Evolutionary conservation across 2,797 vertebrate genomes (phyloP).

Genomic region (Dicrostonyx torquatus): DNA sequence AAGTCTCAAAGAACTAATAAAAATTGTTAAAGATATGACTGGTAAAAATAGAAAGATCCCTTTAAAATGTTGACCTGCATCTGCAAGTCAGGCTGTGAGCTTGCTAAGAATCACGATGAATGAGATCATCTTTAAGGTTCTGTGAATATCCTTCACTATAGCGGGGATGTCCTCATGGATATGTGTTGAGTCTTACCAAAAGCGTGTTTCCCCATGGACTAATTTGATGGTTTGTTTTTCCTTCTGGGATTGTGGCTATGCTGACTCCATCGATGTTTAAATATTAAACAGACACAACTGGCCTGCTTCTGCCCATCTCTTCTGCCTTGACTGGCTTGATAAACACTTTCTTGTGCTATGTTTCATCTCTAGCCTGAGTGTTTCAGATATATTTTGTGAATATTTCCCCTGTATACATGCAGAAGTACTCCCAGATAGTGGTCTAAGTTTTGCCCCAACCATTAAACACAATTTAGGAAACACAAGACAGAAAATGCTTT

Average conservation of each 20-base stretch:
- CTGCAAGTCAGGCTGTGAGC: not conserved
- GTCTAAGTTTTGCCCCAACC: not conserved
- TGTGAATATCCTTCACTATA: not conserved
- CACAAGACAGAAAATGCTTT: not conserved
- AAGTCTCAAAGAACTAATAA: not conserved
- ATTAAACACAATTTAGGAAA: not conserved
- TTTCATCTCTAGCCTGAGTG: not conserved
- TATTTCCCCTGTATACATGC: too few species aligned
- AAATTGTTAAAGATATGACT: not conserved
- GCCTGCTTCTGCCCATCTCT: not conserved
- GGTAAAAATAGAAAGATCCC: not conserved
- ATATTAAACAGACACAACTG: not conserved
- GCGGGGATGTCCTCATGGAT: not conserved
- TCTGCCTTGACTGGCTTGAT: not conserved
- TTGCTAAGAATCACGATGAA: not conserved
- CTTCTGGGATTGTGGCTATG: not conserved
- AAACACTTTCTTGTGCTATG: not conserved
- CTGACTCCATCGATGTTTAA: not conserved
- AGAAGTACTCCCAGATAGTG: not conserved
- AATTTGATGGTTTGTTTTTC: not conserved
- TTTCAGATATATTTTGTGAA: not conserved
- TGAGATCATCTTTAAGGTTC: not conserved
- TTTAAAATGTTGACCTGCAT: not conserved
- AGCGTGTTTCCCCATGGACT: not conserved
- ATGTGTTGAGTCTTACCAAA: not conserved